Evolutionary conservation across 2,888 invertebrate species (phyloP).

Genomic region (Drosophila meridiana): DNA sequence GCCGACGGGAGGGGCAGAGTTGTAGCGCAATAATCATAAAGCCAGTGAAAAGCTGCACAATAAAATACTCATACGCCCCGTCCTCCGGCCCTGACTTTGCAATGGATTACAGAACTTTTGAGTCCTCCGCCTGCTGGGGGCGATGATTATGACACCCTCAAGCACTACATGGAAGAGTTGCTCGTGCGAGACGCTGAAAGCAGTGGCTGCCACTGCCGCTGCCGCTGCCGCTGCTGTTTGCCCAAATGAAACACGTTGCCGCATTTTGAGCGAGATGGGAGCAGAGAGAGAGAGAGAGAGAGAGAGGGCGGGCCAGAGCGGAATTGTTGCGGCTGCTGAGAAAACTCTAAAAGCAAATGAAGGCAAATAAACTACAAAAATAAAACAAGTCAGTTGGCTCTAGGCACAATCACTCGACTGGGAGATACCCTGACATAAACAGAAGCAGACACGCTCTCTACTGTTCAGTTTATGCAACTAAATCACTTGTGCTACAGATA

Average conservation of each 20-base stretch:
- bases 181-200: conserved; percentile 48
- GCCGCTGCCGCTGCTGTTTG: conserved; percentile 5
- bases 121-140: conserved; percentile 24
- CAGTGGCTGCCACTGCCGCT: neutral
- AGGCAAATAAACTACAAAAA: conserved; percentile 10
- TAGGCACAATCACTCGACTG: neutral
- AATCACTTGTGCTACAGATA: neutral
- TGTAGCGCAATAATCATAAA: conserved; percentile 71
- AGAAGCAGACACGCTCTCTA: neutral
- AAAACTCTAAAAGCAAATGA: conserved; percentile 28
- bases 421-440: conserved; percentile 2
- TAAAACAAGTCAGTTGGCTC: conserved; percentile 9
- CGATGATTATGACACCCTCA: conserved; percentile 65
- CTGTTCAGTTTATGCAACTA: neutral
- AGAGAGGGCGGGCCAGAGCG: neutral
- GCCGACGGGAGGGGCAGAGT: conserved; percentile 15
- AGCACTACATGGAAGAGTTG: conserved; percentile 37
- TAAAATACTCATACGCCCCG: conserved; percentile 48
- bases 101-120: conserved; percentile 6
- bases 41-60: conserved; percentile 68
- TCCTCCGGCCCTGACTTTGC: neutral
- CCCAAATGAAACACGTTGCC: conserved; percentile 58
- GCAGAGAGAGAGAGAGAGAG: neutral
- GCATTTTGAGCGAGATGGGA: conserved; percentile 29
- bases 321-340: conserved; percentile 54